Conservation (phyloP, 1,140 invertebrate species). For the Drosophila repleta region DNA sequence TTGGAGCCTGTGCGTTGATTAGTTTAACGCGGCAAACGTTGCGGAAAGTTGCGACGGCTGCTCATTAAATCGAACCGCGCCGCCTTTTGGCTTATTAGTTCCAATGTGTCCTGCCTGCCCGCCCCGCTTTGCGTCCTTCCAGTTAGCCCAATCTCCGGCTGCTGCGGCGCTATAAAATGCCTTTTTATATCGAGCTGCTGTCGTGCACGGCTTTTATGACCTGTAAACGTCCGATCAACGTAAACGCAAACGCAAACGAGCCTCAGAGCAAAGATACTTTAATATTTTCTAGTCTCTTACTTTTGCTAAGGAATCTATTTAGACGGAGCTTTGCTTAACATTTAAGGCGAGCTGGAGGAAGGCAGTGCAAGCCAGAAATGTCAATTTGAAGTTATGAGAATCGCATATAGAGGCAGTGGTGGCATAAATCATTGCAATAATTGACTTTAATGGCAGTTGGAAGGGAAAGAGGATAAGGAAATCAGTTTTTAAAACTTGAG, state of each 20-base stretch:
- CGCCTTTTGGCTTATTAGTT: slow-evolving; percentile 72
- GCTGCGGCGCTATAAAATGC: slow-evolving; percentile 54
- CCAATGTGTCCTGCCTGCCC: slow-evolving; percentile 50
- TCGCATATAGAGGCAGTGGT: too few relatives aligned
- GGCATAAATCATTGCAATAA: too few relatives aligned
- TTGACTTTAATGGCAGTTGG: too few relatives aligned
- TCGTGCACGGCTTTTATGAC: slow-evolving; percentile 55
- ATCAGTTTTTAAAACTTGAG: too few relatives aligned
- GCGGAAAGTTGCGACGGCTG: slow-evolving; percentile 77
- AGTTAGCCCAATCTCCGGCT: slow-evolving; percentile 16
- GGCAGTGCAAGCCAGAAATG: too few relatives aligned
- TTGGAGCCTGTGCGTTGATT: slow-evolving; percentile 65
- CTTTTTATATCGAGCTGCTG: slow-evolving; percentile 62
- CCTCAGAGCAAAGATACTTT: slow-evolving; percentile 8
- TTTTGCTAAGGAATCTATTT: neutral
- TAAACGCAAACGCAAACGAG: neutral
- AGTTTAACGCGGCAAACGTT: slow-evolving; percentile 79
- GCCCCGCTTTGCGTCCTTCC: neutral
- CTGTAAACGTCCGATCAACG: slow-evolving; percentile 44
- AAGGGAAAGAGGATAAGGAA: too few relatives aligned
- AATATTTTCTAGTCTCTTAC: slow-evolving; percentile 5
- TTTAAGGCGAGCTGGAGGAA: too few relatives aligned
- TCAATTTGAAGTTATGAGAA: too few relatives aligned
- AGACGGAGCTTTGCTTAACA: too few relatives aligned
- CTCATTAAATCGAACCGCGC: slow-evolving; percentile 77